Base-by-base conservation (phyloP, 2,888 invertebrate genomes). In the Cantharis rustica region DNA sequence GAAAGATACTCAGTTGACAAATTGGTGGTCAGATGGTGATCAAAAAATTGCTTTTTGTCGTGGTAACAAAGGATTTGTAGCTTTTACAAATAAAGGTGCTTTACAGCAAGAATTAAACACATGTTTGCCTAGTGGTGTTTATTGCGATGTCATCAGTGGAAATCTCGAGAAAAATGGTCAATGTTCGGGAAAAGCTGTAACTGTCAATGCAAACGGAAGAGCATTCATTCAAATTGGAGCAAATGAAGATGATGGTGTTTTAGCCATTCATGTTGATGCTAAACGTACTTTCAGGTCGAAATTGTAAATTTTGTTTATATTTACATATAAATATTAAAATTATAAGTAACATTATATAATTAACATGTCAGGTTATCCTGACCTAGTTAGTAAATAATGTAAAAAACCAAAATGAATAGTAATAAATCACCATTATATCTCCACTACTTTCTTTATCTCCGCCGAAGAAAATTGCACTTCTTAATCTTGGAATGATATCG, bases 131-230 rank as follows among this genome's bases (percentile, higher is more conserved):
- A 88, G 91, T 47, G 97, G 97, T 16, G 89, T 82, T 0, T 97
- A 97, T 88, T 97, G 97, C 86, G 96, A 97, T 87, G 90, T 97
- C n/a, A 95, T 96, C 80, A 93, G 94, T 13, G 96, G 96, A 0
- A 86, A 85, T 74, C 87, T 89, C 79, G 85, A 83, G 10, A 88
- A 89, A 89, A 69, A 83, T 87, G 16, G 91, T 91, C 1, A 89
- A 89, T 95, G 95, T 83, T 92, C 93, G 0, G 95, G 95, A 20
- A 92, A 91, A 81, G 87, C 88, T 0, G 87, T 95, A 3, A 88
- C 84, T 0, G 95, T 95, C 0, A 91, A 90, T 15, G 83, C 84
- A 7, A 89, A 91, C 77, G 93, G 93, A 0, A 88, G 87, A 0
- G 94, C 93, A 0, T 84, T 88, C 70, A 91, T 95, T 75, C 81